phyloP scores from a whole-genome alignment of 2,797 vertebrate species.

The Aphelocoma californica region DNA sequence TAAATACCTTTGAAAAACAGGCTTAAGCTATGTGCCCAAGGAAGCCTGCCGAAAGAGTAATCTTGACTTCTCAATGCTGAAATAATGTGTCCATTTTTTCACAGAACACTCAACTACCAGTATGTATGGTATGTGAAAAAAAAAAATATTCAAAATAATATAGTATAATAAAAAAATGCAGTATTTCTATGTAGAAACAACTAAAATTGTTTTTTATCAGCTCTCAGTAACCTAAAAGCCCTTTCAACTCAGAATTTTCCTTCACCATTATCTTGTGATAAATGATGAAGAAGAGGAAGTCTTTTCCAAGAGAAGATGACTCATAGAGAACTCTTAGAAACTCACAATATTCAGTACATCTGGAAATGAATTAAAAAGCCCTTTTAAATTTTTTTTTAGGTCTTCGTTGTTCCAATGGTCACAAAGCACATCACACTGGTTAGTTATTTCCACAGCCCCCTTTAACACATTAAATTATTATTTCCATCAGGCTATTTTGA shows the following conservation, averaged over 20 bases:
- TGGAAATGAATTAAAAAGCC: neutral
- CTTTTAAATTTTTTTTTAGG: neutral
- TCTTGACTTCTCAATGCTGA: neutral
- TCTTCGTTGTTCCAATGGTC: neutral
- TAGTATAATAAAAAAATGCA: neutral
- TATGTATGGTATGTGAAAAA: neutral
- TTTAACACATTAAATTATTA: neutral
- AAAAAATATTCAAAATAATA: neutral
- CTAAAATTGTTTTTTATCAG: neutral
- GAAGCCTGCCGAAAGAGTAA: neutral
- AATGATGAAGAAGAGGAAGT: neutral
- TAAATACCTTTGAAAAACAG: constrained; percentile 40
- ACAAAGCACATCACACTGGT: neutral
- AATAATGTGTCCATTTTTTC: neutral
- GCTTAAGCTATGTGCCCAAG: neutral
- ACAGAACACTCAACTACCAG: neutral
- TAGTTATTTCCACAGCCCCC: neutral
- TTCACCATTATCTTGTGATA: constrained; percentile 10
- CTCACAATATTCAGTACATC: neutral
- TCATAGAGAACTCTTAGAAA: neutral
- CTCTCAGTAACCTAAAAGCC: neutral
- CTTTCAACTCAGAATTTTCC: neutral
- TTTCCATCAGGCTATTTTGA: neutral
- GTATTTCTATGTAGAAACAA: neutral
- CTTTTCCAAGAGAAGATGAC: constrained; percentile 23